These are phyloP conservation scores for Neopipo cinnamomea DNA, from an alignment of 2,113 vertebrate genomes.

Conservation along the genomic window DNA sequence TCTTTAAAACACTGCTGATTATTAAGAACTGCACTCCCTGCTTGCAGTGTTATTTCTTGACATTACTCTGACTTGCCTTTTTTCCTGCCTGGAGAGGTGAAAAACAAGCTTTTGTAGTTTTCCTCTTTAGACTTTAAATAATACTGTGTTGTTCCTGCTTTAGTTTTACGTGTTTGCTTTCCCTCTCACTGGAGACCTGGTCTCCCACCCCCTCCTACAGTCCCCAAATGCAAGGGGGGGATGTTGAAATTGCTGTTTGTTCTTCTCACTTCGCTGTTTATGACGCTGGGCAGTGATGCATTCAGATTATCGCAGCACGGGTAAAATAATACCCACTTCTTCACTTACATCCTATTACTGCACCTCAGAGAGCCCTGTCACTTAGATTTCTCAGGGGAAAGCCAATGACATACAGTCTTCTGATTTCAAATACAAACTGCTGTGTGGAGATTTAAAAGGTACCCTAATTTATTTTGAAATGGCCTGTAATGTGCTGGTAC, in stretches of 20 bases:
- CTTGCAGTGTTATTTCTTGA: background rate
- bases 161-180: background rate
- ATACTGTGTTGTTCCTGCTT: background rate
- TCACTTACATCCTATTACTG: constrained; percentile 54
- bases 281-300: constrained; percentile 53
- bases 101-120: background rate
- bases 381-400: constrained; percentile 53
- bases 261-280: constrained; percentile 29
- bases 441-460: constrained; percentile 14
- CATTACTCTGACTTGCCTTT: background rate
- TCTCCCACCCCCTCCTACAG: background rate
- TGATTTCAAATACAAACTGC: constrained; percentile 30
- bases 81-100: background rate
- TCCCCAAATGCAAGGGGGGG: background rate
- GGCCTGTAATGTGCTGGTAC: background rate
- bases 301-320: constrained; percentile 54
- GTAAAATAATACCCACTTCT: constrained; percentile 60
- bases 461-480: constrained; percentile 36
- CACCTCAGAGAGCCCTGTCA: constrained; percentile 32
- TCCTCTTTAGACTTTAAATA: background rate
- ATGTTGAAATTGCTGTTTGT: constrained; percentile 4
- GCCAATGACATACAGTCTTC: background rate
- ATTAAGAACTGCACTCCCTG: constrained; percentile 1
- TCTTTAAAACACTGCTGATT: constrained; percentile 26
- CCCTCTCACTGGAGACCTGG: background rate